phyloP scores from a whole-genome alignment of 2,888 invertebrate genomes.

The Ophonus ardosiacus region DNA sequence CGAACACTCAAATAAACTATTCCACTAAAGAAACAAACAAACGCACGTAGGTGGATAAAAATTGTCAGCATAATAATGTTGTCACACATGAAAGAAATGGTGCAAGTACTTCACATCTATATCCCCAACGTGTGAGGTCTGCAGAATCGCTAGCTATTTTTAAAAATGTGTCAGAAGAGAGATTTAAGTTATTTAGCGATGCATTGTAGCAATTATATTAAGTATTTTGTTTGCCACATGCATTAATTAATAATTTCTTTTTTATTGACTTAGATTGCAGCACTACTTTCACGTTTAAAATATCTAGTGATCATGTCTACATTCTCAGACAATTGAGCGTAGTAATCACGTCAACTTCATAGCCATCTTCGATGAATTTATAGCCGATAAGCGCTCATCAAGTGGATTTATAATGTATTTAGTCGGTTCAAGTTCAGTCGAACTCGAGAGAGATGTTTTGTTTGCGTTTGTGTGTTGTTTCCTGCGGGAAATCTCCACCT shows the following conservation, averaged over 20 bases:
- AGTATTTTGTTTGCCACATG: neutral
- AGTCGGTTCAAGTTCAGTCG: slow-evolving; percentile 3
- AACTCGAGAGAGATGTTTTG: neutral
- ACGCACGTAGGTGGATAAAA: slow-evolving; percentile 37
- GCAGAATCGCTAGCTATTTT: neutral
- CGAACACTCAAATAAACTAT: slow-evolving; percentile 32
- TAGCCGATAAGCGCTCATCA: slow-evolving; percentile 29
- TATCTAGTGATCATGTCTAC: neutral
- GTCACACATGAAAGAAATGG: slow-evolving; percentile 1
- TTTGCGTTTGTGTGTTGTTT: slow-evolving; percentile 33
- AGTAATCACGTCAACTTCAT: slow-evolving; percentile 25
- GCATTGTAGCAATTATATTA: neutral
- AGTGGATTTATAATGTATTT: slow-evolving; percentile 34
- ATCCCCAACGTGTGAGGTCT: slow-evolving; percentile 16
- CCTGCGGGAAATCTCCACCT: slow-evolving; percentile 26
- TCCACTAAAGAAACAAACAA: slow-evolving; percentile 31
- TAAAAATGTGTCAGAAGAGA: slow-evolving; percentile 12
- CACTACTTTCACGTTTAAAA: neutral
- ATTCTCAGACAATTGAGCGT: slow-evolving; percentile 46
- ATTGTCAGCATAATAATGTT: slow-evolving; percentile 33
- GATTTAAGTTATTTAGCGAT: slow-evolving; percentile 10
- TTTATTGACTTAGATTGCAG: neutral
- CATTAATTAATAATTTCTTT: slow-evolving; percentile 8
- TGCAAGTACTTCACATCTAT: neutral
- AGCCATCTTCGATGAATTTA: slow-evolving; percentile 29